Conservation (phyloP, 2,797 vertebrate species). For the Pelodytes ibericus region DNA sequence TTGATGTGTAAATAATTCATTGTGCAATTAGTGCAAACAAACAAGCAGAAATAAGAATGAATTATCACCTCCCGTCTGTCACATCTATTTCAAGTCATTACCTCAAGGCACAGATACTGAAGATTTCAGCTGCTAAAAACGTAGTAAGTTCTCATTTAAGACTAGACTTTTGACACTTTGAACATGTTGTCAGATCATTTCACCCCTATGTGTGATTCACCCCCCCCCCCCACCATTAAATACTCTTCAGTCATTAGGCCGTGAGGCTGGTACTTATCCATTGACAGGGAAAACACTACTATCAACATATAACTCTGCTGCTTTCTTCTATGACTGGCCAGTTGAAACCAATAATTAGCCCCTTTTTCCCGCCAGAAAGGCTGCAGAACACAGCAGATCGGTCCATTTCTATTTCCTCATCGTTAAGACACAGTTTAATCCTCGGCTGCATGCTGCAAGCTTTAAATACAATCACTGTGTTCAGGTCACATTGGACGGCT, state of each 20-base stretch:
- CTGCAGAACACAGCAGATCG: not conserved
- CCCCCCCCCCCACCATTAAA: not conserved
- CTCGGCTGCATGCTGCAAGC: not conserved
- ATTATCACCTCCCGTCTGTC: conserved; percentile 16
- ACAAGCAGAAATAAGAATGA: conserved; percentile 38
- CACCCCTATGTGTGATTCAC: not conserved
- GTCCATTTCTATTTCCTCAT: not conserved
- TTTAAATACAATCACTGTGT: conserved; percentile 9
- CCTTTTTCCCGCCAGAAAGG: not conserved
- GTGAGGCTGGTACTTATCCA: not conserved
- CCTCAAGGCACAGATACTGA: conserved; percentile 5
- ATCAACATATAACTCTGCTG: not conserved
- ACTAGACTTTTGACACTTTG: not conserved
- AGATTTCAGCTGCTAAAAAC: not conserved
- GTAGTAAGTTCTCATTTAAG: not conserved
- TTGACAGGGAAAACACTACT: not conserved
- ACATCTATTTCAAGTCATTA: conserved; percentile 23
- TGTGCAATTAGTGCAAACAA: conserved; percentile 39
- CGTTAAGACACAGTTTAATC: conserved; percentile 8
- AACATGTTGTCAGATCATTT: not conserved
- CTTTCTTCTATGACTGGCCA: not conserved
- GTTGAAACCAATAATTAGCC: not conserved
- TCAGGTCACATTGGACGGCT: conserved; percentile 1
- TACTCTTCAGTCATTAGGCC: no score
- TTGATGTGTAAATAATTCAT: conserved; percentile 53